phyloP scores from a whole-genome alignment of 2,888 invertebrate genomes.

The Archips crataeganus region DNA sequence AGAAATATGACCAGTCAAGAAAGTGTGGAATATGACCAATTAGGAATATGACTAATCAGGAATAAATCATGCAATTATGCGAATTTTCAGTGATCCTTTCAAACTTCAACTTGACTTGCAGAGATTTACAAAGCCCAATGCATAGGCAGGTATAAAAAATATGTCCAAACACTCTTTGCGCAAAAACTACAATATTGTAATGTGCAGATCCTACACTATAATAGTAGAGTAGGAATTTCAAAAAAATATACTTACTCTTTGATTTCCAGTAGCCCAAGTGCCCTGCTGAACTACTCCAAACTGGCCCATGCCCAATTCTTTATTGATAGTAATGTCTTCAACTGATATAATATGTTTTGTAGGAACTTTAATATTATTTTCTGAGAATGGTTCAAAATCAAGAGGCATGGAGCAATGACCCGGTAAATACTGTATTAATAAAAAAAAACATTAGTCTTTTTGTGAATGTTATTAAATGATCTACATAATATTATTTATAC shows the following conservation, averaged over 20 bases:
- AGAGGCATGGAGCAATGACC: slow-evolving; percentile 58
- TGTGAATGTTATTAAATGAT: background rate
- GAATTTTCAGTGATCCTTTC: too few relatives aligned
- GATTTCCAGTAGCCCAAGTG: slow-evolving; percentile 97
- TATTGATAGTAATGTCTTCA: slow-evolving; percentile 96
- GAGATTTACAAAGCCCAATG: too few relatives aligned
- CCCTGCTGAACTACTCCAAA: slow-evolving; percentile 99
- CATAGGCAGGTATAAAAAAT: too few relatives aligned
- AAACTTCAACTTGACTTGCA: too few relatives aligned
- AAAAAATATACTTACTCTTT: slow-evolving; percentile 87
- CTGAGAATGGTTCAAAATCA: slow-evolving; percentile 66
- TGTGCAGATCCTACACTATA: too few relatives aligned
- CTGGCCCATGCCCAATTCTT: slow-evolving; percentile 98
- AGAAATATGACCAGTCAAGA: too few relatives aligned
- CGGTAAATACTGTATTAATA: slow-evolving; percentile 57
- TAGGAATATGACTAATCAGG: too few relatives aligned
- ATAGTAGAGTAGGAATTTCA: background rate
- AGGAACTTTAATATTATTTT: slow-evolving; percentile 86
- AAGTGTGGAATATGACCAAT: too few relatives aligned
- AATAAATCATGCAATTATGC: too few relatives aligned
- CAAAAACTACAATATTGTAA: background rate
- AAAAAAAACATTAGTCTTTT: background rate
- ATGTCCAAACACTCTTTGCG: too few relatives aligned
- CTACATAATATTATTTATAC: background rate
- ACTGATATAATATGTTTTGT: slow-evolving; percentile 96